Evolutionary conservation across 53 echinoderm and acorn worm species (phyloP).

Genomic region (Paracentrotus lividus): DNA sequence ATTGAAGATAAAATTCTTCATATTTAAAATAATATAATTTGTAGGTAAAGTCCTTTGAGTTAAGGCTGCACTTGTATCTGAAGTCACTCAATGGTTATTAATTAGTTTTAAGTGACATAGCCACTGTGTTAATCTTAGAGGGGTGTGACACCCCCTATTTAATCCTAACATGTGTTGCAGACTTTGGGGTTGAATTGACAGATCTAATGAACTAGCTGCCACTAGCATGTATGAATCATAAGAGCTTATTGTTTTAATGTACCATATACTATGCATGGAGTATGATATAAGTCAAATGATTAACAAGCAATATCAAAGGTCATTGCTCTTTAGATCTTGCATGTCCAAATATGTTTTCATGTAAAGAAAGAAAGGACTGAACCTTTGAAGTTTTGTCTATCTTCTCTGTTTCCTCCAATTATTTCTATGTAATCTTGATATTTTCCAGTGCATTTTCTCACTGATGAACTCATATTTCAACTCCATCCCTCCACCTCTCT

Average conservation of each 20-base stretch:
- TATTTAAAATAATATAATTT: neutral
- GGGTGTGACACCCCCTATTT: conserved; percentile 7
- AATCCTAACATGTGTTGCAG: conserved; percentile 21
- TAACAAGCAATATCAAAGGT: neutral
- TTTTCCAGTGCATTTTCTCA: neutral
- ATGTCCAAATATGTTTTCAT: neutral
- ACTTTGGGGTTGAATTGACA: conserved; percentile 28
- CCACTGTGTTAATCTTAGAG: conserved; percentile 26
- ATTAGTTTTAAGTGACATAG: conserved; percentile 1
- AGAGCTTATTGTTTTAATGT: neutral
- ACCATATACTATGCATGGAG: no score
- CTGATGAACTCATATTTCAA: neutral
- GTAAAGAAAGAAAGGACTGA: no score
- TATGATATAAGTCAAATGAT: neutral
- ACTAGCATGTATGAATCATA: neutral
- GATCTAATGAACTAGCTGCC: conserved; percentile 46
- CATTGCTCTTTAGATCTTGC: neutral
- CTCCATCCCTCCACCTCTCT: neutral
- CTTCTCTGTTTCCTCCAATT: neutral
- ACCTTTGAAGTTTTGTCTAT: no score
- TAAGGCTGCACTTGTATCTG: neutral
- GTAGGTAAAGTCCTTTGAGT: neutral
- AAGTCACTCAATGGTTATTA: conserved; percentile 10
- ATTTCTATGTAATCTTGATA: no score
- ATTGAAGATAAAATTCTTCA: neutral